These are phyloP conservation scores for Dicyrtomina minuta DNA, from an alignment of 2,888 invertebrate species.

Conservation along the genomic window DNA sequence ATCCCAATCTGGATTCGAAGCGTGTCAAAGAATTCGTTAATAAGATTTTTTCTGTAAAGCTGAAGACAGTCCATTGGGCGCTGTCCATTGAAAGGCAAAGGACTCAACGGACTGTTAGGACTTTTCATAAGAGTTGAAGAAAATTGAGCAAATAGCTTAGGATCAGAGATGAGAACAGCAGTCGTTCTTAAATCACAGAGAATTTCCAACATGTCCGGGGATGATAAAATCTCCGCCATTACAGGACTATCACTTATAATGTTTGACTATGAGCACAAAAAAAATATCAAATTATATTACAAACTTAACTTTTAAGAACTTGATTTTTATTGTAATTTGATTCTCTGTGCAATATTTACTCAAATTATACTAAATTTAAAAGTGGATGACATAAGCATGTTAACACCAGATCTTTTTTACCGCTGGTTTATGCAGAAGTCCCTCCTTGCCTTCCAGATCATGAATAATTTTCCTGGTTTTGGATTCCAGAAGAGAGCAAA, in stretches of 20 bases:
- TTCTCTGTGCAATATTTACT: no score
- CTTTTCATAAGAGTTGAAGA: conserved; percentile 31
- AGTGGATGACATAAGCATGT: no score
- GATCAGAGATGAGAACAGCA: conserved; percentile 40
- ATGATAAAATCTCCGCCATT: conserved; percentile 38
- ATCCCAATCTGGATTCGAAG: conserved; percentile 25
- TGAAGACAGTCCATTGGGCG: conserved; percentile 40
- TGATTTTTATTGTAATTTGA: neutral
- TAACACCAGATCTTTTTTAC: no score
- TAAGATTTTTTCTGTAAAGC: conserved; percentile 40
- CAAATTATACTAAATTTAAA: no score
- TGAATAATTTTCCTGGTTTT: conserved; percentile 41
- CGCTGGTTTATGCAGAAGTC: conserved; percentile 36
- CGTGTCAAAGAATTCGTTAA: conserved; percentile 43
- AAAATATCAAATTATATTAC: no score
- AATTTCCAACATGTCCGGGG: conserved; percentile 41
- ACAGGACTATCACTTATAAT: conserved; percentile 45
- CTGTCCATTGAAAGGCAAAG: conserved; percentile 27
- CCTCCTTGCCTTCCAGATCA: conserved; percentile 41
- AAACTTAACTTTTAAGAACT: conserved; percentile 3
- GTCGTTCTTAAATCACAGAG: conserved; percentile 44
- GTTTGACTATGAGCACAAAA: conserved; percentile 31
- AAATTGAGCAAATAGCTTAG: conserved; percentile 36
- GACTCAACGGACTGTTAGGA: conserved; percentile 26
- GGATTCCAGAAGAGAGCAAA: conserved; percentile 41